Evolutionary conservation across 1,140 invertebrate species (phyloP).

Genomic region (Drosophila athabasca): DNA sequence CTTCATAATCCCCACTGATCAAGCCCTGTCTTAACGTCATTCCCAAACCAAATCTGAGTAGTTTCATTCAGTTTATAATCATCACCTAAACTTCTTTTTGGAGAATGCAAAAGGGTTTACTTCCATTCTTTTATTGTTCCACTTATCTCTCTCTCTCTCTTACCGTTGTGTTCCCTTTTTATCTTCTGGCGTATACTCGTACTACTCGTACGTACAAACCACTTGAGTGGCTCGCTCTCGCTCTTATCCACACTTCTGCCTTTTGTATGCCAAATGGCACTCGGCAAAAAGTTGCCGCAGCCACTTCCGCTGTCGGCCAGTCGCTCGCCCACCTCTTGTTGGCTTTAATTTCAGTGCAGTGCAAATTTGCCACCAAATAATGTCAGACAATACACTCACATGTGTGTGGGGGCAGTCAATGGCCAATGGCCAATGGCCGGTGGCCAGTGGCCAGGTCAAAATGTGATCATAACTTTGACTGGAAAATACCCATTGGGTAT

Average conservation of each 20-base stretch:
- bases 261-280: conserved; percentile 59
- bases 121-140: neutral
- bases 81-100: too few species aligned
- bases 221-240: conserved; percentile 2
- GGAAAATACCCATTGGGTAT: neutral
- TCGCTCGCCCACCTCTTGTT: neutral
- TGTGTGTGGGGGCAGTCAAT: neutral
- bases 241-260: conserved; percentile 8
- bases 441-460: neutral
- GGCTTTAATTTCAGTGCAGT: conserved; percentile 57
- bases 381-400: conserved; percentile 30
- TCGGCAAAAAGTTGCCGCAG: conserved; percentile 55
- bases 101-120: too few species aligned
- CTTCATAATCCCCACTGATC: too few species aligned
- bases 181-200: neutral
- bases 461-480: conserved; percentile 17
- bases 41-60: too few species aligned
- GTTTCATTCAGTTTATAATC: too few species aligned
- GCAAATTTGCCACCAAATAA: conserved; percentile 62
- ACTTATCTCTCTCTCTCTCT: neutral
- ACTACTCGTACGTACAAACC: neutral
- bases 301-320: conserved; percentile 36
- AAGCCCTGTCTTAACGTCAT: too few species aligned
- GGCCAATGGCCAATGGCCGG: too few species aligned
- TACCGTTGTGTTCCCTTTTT: neutral